These are phyloP conservation scores for Sphaerodactylus townsendi DNA, from an alignment of 2,113 vertebrate genomes.

Conservation along the genomic window DNA sequence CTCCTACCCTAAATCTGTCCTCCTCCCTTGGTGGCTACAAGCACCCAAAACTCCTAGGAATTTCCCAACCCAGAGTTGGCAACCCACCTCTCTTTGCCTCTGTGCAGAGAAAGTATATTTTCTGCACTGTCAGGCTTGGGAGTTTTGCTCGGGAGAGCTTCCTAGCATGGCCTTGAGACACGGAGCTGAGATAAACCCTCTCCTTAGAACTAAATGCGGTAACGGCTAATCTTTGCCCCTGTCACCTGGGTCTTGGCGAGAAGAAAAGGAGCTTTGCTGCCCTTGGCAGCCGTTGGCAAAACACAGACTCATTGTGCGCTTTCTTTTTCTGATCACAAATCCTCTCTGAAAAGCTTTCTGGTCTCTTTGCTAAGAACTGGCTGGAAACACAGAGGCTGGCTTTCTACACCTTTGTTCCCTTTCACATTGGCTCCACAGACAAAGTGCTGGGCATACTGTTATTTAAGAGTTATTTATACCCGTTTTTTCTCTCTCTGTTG, in stretches of 20 bases:
- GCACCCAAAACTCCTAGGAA: no score
- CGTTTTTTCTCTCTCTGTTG: no score
- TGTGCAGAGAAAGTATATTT: rapidly evolving
- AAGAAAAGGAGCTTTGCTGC: conserved; percentile 67
- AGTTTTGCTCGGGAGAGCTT: neutral
- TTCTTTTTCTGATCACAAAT: neutral
- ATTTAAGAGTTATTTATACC: no score
- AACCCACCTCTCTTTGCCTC: neutral
- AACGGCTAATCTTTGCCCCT: conserved; percentile 68
- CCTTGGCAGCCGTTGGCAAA: conserved; percentile 19
- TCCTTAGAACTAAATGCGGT: conserved; percentile 70
- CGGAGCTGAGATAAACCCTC: conserved; percentile 66
- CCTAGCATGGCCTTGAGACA: conserved; percentile 9
- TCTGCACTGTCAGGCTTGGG: neutral
- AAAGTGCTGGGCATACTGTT: no score
- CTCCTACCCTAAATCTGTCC: no score
- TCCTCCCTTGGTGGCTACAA: no score
- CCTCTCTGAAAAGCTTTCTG: conserved; percentile 27
- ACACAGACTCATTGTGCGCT: conserved; percentile 33
- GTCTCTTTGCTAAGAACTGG: neutral
- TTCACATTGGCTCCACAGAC: neutral
- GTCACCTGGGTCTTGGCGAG: conserved; percentile 61
- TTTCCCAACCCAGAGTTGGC: no score
- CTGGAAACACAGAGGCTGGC: neutral
- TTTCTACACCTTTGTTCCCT: neutral